Base-by-base conservation (phyloP, 37 sponge, comb jelly and placozoan species). In the Hormiphora californensis region DNA sequence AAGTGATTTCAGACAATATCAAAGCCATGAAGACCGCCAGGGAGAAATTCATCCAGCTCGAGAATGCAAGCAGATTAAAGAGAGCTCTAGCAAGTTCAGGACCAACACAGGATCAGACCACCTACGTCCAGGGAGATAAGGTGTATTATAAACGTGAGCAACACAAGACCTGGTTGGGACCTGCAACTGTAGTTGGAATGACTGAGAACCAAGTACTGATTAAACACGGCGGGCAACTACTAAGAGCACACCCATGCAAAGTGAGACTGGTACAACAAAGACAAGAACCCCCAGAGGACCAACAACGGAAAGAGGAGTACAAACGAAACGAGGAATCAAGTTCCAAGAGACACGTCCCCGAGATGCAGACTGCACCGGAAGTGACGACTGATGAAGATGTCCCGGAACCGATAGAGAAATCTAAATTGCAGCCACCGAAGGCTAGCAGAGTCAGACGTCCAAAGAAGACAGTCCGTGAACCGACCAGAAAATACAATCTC, bases 11-110 rank as follows among this genome's bases (percentile, higher is more conserved):
- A 33, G 81, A 73, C 25, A 43, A 73, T 36, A 25, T 73, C 46
- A 40, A 73, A 23, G 81, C 81, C 21, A 21, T 73, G 43, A 46
- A 21, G 5, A 73, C 23, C 0, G 81, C 81, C n/a, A 37, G 81
- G 23, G n/a, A 73, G 81, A 73, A 73, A 40, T 73, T 73, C 23
- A 40, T 73, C n/a, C 46, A 73, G 25, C 44, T 73, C 1, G 81
- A 73, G 23, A 28, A 21, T 40, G n/a, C 28, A 43, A 46, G 9
- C n/a, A 73, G 43, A 28, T 2, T 73, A 37, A 73, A 73, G 22
- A 73, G 81, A 73, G 81, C 44, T 4, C 44, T 73, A 4, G n/a
- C 12, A 8, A 4, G 43, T 43, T 19, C 46, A 40, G 27, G 40
- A 4, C 43, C 40, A 43, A 4, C 3, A 5, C 15, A 37, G 23